Conservation (phyloP, 2,797 vertebrate genomes). For the Eulemur mongoz region DNA sequence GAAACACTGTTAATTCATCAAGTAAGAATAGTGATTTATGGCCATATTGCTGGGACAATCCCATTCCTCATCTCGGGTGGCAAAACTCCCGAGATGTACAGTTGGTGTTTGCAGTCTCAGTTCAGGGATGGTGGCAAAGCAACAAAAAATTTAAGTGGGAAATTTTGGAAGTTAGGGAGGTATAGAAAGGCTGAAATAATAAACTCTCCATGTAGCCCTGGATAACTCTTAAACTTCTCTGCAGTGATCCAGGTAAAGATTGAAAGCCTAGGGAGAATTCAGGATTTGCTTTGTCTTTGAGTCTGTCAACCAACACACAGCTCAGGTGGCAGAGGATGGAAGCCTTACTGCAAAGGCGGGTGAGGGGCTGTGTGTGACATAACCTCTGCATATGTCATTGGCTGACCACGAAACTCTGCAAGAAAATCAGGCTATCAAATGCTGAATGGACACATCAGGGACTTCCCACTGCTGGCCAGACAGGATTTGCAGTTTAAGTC, state of each 20-base stretch:
- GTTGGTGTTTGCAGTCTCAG: background rate
- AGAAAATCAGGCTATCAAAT: background rate
- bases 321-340: background rate
- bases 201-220: background rate
- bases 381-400: background rate
- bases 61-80: background rate
- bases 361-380: background rate
- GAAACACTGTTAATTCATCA: background rate
- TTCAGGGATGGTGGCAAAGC: background rate
- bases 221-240: background rate
- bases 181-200: background rate
- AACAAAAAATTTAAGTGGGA: background rate
- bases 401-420: background rate
- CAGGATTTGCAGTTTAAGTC: background rate
- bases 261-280: background rate
- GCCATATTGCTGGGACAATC: background rate
- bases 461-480: background rate
- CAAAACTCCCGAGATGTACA: background rate
- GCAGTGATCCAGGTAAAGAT: background rate
- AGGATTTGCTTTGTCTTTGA: background rate
- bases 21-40: background rate
- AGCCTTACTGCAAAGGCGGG: background rate
- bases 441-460: background rate
- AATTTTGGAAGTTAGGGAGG: background rate
- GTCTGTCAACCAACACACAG: background rate